A percentile compares a stretch with the other conserved stretches of the same genome.
These are phyloP conservation scores for Magallana nippona DNA, from an alignment of 2,888 invertebrate species.

Conservation along the genomic window DNA sequence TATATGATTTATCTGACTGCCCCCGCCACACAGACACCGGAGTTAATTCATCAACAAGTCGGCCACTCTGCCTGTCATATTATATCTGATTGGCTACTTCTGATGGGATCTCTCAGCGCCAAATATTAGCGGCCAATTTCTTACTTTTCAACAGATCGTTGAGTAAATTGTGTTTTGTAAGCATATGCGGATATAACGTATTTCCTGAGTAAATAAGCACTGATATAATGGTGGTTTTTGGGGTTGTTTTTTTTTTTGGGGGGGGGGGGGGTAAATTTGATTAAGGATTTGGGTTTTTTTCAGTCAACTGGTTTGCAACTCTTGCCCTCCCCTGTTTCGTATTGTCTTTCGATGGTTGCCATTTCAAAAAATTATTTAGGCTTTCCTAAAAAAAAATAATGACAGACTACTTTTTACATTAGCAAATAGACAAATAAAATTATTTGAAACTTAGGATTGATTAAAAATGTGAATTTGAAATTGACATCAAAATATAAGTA, in stretches of 20 bases:
- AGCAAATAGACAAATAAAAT: too few species aligned
- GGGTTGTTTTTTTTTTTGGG: too few species aligned
- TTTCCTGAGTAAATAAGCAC: neutral
- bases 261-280: too few species aligned
- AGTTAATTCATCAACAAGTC: slow-evolving; percentile 24
- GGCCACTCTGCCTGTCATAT: neutral
- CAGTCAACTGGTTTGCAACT: too few species aligned
- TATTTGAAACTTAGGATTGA: neutral
- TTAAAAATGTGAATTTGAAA: neutral
- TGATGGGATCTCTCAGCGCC: neutral
- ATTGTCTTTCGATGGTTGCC: too few species aligned
- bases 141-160: neutral
- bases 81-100: neutral
- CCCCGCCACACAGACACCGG: slow-evolving; percentile 11
- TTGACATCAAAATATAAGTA: slow-evolving; percentile 31
- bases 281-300: too few species aligned
- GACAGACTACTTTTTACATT: too few species aligned
- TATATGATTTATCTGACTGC: slow-evolving; percentile 4
- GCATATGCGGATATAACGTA: neutral
- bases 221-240: too few species aligned
- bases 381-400: too few species aligned
- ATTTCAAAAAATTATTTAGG: too few species aligned
- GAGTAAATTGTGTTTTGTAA: too few species aligned
- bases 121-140: neutral
- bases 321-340: too few species aligned